A percentile compares a stretch with the other conserved stretches of the same genome.
These are phyloP conservation scores for Barbus barbus DNA, from an alignment of 2,113 vertebrate genomes.

Conservation along the genomic window DNA sequence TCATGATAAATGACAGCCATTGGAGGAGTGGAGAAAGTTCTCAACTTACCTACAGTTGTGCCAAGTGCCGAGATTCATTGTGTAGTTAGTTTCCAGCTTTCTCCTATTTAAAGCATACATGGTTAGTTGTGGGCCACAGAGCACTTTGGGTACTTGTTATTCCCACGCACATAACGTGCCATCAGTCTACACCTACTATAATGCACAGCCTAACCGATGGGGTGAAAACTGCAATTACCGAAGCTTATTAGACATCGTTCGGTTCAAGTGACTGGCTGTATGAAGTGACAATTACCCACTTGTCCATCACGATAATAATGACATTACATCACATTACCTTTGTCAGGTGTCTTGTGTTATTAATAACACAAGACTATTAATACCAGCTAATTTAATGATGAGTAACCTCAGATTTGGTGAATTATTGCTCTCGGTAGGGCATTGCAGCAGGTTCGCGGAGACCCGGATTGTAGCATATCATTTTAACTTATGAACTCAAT, in stretches of 20 bases:
- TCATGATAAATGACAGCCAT: neutral
- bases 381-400: slow-evolving; percentile 18
- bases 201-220: slow-evolving; percentile 4
- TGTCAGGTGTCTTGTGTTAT: slow-evolving; percentile 24
- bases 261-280: slow-evolving; percentile 15
- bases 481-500: slow-evolving; percentile 42
- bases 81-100: neutral
- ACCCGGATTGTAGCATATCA: slow-evolving; percentile 5
- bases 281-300: slow-evolving; percentile 24
- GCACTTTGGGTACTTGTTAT: neutral
- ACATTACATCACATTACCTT: slow-evolving; percentile 22
- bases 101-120: neutral
- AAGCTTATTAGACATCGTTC: slow-evolving; percentile 32
- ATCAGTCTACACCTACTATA: slow-evolving; percentile 7
- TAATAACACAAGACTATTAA: too few species aligned
- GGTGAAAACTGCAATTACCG: slow-evolving; percentile 18
- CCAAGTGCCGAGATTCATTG: neutral
- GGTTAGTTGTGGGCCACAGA: neutral
- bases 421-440: slow-evolving; percentile 13
- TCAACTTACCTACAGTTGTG: neutral
- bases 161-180: neutral
- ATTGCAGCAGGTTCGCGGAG: neutral
- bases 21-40: neutral
- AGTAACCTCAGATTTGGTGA: slow-evolving; percentile 28
- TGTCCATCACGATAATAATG: slow-evolving; percentile 31